Conservation (phyloP, 2,113 vertebrate species). For the Mola mola region DNA sequence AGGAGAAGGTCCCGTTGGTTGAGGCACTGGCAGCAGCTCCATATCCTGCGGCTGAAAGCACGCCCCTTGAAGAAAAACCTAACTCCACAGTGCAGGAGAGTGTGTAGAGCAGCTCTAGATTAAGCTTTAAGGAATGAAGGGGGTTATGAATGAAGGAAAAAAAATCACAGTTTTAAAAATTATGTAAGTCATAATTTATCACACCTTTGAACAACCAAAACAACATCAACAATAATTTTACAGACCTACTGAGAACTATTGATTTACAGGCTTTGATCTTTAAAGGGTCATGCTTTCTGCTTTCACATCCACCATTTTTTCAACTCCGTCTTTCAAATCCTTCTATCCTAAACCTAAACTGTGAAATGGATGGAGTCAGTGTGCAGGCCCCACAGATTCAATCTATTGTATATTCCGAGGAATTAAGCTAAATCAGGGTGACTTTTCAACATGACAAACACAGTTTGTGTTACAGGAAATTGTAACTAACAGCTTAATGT, state of each 20-base stretch:
- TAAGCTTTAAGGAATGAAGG: neutral
- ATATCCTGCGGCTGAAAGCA: conserved; percentile 13
- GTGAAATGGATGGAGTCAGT: neutral
- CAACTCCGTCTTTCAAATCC: conserved; percentile 37
- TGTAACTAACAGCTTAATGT: no score
- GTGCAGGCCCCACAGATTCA: neutral
- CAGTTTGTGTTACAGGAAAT: no score
- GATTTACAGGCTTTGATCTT: conserved; percentile 1
- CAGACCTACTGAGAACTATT: neutral
- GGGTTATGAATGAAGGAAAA: conserved; percentile 33
- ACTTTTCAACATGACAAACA: neutral
- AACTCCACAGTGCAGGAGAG: conserved; percentile 48
- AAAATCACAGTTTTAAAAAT: conserved; percentile 8
- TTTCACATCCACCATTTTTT: neutral
- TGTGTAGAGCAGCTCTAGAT: conserved; percentile 21
- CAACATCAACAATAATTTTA: conserved; percentile 6
- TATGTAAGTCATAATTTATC: conserved; percentile 1
- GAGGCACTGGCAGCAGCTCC: conserved; percentile 44
- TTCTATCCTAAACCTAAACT: neutral
- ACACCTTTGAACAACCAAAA: neutral
- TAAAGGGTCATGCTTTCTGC: conserved; percentile 14
- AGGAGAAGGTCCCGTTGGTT: conserved; percentile 81
- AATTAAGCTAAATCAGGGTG: conserved; percentile 2
- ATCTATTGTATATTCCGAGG: conserved; percentile 41
- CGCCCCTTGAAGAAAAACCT: conserved; percentile 56